Evolutionary conservation across 2,113 vertebrate species (phyloP).

Genomic region (Lophochroa leadbeateri): DNA sequence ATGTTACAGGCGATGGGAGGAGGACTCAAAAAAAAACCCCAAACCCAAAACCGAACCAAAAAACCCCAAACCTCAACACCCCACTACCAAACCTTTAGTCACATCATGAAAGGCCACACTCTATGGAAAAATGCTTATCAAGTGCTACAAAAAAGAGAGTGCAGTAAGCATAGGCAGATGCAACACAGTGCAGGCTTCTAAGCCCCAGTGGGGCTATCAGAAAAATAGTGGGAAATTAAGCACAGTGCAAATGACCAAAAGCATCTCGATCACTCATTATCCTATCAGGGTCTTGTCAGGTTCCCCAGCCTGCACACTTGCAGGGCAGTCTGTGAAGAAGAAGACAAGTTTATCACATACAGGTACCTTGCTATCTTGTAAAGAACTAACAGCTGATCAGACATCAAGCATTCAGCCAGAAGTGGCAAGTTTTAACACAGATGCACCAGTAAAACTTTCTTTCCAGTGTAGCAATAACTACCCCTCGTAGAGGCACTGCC

Average conservation of each 20-base stretch:
- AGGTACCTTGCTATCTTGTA: not conserved
- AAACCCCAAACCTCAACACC: not conserved
- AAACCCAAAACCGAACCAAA: not conserved
- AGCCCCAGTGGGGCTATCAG: not conserved
- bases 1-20: not conserved
- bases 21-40: not conserved
- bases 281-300: not conserved
- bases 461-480: not conserved
- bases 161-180: not conserved
- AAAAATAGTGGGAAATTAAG: not conserved
- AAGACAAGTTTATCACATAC: not conserved
- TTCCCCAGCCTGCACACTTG: not conserved
- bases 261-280: not conserved
- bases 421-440: not conserved
- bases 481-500: not conserved
- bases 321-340: not conserved
- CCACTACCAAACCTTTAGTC: not conserved
- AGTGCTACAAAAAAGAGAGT: not conserved
- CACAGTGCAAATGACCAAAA: not conserved
- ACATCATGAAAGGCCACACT: not conserved
- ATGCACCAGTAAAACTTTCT: not conserved
- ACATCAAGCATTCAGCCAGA: not conserved
- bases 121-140: not conserved
- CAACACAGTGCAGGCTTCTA: not conserved
- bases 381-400: not conserved